Evolutionary conservation across 1,140 invertebrate genomes (phyloP).

Genomic region (Littorina saxatilis): DNA sequence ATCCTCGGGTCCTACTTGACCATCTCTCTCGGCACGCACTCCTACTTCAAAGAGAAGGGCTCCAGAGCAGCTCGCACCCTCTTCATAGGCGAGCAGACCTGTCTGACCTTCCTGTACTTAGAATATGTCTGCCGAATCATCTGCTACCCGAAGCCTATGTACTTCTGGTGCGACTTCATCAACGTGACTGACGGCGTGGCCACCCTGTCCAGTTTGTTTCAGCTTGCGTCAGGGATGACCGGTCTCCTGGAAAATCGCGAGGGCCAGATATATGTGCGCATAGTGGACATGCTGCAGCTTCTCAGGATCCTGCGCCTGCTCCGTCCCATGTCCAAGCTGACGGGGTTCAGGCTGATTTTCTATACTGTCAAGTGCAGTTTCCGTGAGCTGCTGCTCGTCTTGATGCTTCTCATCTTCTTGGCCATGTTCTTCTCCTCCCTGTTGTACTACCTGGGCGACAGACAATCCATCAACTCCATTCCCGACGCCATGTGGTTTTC

Average conservation of each 20-base stretch:
- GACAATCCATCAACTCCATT: conserved; percentile 84
- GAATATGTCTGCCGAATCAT: conserved; percentile 66
- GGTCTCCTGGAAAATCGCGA: conserved; percentile 48
- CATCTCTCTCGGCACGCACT: not conserved
- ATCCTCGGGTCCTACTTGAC: not conserved
- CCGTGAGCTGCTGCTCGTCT: conserved; percentile 57
- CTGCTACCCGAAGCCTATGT: conserved; percentile 70
- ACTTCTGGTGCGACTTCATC: conserved; percentile 86
- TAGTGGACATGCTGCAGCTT: conserved; percentile 89
- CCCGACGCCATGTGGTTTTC: conserved; percentile 97
- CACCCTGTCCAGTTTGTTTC: conserved; percentile 77
- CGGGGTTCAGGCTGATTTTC: conserved; percentile 88
- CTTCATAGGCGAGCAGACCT: not conserved
- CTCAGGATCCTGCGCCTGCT: conserved; percentile 98
- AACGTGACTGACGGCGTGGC: conserved; percentile 98
- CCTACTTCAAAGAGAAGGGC: not conserved
- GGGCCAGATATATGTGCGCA: no score
- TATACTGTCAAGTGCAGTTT: conserved; percentile 80
- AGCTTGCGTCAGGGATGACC: conserved; percentile 35
- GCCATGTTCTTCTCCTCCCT: conserved; percentile 57
- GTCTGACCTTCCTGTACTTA: not conserved
- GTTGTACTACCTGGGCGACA: conserved; percentile 73
- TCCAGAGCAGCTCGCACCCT: not conserved
- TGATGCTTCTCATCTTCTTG: conserved; percentile 53
- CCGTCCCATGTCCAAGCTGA: conserved; percentile 88